Conservation (phyloP, 1,140 invertebrate genomes). For the Fopius arisanus region DNA sequence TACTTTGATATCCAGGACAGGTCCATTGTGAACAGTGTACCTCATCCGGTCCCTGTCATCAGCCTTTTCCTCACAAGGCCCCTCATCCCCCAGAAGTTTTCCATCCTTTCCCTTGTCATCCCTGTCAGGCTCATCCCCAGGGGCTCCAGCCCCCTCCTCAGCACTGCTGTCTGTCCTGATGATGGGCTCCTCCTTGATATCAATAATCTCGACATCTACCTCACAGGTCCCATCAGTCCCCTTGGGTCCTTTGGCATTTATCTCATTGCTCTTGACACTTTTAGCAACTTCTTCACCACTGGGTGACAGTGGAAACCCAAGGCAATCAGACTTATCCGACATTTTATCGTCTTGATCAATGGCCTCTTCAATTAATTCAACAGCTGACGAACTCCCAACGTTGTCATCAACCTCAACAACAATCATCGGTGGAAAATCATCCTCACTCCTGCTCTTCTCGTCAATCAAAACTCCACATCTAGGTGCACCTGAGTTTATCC, state of each 20-base stretch:
- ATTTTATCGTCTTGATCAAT: neutral
- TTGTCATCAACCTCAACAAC: neutral
- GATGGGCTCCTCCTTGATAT: neutral
- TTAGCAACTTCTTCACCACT: neutral
- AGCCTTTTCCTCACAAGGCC: neutral
- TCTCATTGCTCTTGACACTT: no score
- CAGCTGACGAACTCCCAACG: neutral
- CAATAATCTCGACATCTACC: neutral
- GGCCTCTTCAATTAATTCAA: neutral
- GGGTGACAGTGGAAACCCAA: neutral
- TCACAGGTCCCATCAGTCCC: neutral
- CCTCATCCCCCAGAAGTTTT: neutral
- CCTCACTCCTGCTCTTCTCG: conserved; percentile 23
- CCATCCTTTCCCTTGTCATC: neutral
- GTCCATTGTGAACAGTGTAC: conserved; percentile 58
- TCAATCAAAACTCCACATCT: neutral
- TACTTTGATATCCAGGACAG: conserved; percentile 63
- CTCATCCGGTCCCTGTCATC: conserved; percentile 26
- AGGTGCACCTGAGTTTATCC: neutral
- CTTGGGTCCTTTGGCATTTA: no score
- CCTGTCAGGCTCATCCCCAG: neutral
- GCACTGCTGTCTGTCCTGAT: neutral
- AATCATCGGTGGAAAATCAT: conserved; percentile 20
- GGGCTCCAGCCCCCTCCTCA: neutral
- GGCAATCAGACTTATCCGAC: neutral